Evolutionary conservation across 2,888 invertebrate genomes (phyloP).

Genomic region (Anthophora plumipes): DNA sequence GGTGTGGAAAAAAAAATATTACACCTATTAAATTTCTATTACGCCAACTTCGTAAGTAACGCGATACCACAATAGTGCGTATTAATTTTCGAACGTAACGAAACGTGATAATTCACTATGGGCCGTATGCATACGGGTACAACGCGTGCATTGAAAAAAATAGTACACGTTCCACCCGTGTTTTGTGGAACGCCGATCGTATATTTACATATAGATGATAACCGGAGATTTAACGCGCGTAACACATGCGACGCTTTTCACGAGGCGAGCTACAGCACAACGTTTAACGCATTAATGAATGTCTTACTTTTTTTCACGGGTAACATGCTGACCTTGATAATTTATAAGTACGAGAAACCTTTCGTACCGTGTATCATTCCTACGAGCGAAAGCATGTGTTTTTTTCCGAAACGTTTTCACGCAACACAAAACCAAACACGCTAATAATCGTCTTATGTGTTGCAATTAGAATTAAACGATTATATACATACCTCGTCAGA

Average conservation of each 20-base stretch:
- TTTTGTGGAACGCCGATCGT: conserved; percentile 7
- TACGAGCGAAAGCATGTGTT: background rate
- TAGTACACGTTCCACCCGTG: conserved; percentile 4
- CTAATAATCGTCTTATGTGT: background rate
- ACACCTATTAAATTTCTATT: background rate
- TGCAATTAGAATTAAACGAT: conserved; percentile 3
- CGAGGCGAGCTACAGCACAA: conserved; percentile 1
- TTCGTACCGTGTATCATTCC: background rate
- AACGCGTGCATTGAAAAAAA: conserved; percentile 46
- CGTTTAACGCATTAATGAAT: conserved; percentile 26
- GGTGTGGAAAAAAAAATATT: background rate
- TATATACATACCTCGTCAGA: conserved; percentile 16
- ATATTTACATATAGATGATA: conserved; percentile 1
- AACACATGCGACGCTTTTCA: conserved; percentile 50
- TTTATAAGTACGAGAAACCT: background rate
- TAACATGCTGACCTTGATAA: conserved; percentile 24
- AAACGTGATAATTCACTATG: conserved; percentile 8
- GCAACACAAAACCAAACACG: background rate
- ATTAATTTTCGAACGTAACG: background rate
- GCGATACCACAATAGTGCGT: background rate
- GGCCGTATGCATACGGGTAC: conserved; percentile 25
- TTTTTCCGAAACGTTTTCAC: background rate
- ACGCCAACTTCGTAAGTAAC: conserved; percentile 29
- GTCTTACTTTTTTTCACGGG: conserved; percentile 15
- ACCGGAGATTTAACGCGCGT: conserved; percentile 37